Percentiles rank a stretch among this genome's conserved stretches.
These are phyloP conservation scores for Odontocolon sp. DNA, from an alignment of 2,888 invertebrate species.

Conservation along the genomic window DNA sequence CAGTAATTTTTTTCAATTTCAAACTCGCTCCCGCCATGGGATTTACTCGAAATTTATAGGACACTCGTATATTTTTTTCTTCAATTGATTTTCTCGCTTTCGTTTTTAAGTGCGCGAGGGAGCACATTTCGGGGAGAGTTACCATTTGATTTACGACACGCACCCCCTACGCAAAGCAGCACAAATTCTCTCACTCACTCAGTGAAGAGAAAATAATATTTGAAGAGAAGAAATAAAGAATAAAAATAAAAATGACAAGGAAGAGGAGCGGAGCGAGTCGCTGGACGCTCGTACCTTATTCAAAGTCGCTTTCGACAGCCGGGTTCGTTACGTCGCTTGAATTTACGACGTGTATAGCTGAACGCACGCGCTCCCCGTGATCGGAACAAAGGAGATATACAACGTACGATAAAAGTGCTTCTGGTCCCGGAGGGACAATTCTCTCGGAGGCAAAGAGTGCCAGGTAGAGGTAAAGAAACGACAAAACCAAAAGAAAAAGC, in stretches of 20 bases:
- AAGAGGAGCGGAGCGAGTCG: constrained; percentile 68
- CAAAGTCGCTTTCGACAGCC: constrained; percentile 79
- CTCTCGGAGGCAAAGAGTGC: constrained; percentile 11
- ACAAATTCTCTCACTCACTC: background rate
- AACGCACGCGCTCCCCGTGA: constrained; percentile 51
- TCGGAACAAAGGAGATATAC: constrained; percentile 61
- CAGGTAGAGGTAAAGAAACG: background rate
- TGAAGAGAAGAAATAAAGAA: constrained; percentile 52
- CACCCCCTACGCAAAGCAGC: constrained; percentile 31
- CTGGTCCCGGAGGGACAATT: constrained; percentile 51
- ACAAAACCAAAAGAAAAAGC: constrained; percentile 15
- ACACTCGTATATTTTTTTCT: constrained; percentile 6
- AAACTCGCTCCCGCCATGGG: constrained; percentile 23
- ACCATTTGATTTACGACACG: constrained; percentile 61
- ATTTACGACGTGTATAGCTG: constrained; percentile 74
- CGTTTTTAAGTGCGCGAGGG: constrained; percentile 21
- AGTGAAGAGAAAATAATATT: constrained; percentile 56
- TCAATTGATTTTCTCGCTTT: constrained; percentile 59
- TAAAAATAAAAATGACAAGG: constrained; percentile 59
- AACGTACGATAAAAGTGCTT: constrained; percentile 61
- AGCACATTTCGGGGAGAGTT: constrained; percentile 50
- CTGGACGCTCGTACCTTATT: constrained; percentile 69
- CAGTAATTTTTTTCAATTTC: constrained; percentile 24
- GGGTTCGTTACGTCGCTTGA: constrained; percentile 77
- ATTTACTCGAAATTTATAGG: constrained; percentile 57